A percentile compares a stretch with the other conserved stretches of the same genome.
These are phyloP conservation scores for Zhuqinia jingwanae DNA, from an alignment of 2,888 invertebrate genomes.

Conservation along the genomic window DNA sequence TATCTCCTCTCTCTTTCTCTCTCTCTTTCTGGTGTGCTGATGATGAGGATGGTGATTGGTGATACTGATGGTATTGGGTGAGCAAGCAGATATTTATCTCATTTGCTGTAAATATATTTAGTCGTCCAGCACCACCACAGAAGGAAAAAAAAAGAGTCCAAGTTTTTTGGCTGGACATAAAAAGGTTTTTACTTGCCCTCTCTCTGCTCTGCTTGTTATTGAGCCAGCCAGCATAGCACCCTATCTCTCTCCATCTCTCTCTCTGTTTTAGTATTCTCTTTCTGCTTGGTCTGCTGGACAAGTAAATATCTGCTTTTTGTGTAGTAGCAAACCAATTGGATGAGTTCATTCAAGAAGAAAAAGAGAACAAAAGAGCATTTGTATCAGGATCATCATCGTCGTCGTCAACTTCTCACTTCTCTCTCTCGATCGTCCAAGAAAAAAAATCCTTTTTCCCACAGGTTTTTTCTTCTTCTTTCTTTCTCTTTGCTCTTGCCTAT, in stretches of 20 bases:
- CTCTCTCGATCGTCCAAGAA: background rate
- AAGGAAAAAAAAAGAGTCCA: background rate
- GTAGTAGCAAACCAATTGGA: slow-evolving; percentile 43
- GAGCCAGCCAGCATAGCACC: background rate
- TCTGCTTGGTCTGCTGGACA: slow-evolving; percentile 25
- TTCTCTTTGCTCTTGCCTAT: too few species aligned
- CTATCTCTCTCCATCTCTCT: background rate
- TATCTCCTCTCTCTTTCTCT: background rate
- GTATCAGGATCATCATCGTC: slow-evolving; percentile 21
- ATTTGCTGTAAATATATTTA: slow-evolving; percentile 53
- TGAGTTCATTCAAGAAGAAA: slow-evolving; percentile 57
- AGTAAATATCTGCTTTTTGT: slow-evolving; percentile 35
- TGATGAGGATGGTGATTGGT: slow-evolving; percentile 15
- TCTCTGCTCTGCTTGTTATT: background rate
- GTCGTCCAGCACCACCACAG: background rate
- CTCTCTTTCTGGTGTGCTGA: background rate
- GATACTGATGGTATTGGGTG: slow-evolving; percentile 14
- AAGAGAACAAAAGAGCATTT: slow-evolving; percentile 53
- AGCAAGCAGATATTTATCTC: slow-evolving; percentile 57
- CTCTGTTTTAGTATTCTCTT: background rate
- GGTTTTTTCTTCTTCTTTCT: slow-evolving; percentile 15
- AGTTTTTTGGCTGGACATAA: slow-evolving; percentile 30
- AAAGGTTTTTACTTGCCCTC: background rate
- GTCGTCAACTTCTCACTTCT: slow-evolving; percentile 36
- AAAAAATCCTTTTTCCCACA: slow-evolving; percentile 49